A percentile compares a stretch with the other conserved stretches of the same genome.
Conservation (phyloP, 2,113 vertebrate genomes). For the Corythoichthys haematopterus region DNA sequence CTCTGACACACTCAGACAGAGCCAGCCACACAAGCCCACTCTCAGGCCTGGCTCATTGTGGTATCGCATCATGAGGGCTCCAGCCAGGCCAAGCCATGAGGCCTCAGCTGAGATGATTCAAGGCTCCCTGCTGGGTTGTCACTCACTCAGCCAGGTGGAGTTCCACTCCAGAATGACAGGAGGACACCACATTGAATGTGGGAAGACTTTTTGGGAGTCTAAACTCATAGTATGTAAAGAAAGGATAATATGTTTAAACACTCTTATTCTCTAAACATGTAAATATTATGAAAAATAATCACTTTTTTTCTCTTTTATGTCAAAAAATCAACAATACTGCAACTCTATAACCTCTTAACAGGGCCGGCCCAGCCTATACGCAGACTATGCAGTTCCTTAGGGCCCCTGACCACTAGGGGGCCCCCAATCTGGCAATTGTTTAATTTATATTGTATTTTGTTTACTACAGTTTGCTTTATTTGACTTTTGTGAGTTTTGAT, state of each 20-base stretch:
- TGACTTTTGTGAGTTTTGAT: too few relatives aligned
- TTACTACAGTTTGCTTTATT: too few relatives aligned
- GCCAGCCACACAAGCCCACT: constrained; percentile 42
- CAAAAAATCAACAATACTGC: too few relatives aligned
- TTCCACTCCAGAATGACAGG: constrained; percentile 55
- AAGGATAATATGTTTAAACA: not conserved
- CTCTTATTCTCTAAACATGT: not conserved
- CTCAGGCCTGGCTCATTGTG: constrained; percentile 62
- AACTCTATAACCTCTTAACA: too few relatives aligned
- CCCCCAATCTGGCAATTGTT: too few relatives aligned
- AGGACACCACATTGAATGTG: constrained; percentile 43
- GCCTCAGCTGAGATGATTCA: constrained; percentile 74
- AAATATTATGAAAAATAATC: not conserved
- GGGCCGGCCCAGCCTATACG: too few relatives aligned
- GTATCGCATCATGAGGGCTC: constrained; percentile 73
- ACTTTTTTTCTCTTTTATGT: not conserved
- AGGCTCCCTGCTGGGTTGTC: constrained; percentile 64
- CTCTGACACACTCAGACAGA: constrained; percentile 6
- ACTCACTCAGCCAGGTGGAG: constrained; percentile 65
- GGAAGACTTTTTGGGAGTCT: constrained; percentile 23
- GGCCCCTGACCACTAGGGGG: too few relatives aligned
- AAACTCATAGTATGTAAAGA: not conserved
- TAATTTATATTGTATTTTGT: too few relatives aligned
- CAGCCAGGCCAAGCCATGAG: constrained; percentile 70
- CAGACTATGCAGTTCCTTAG: too few relatives aligned